These are phyloP conservation scores for Drosophila emarginata DNA, from an alignment of 2,888 invertebrate species.

Conservation along the genomic window DNA sequence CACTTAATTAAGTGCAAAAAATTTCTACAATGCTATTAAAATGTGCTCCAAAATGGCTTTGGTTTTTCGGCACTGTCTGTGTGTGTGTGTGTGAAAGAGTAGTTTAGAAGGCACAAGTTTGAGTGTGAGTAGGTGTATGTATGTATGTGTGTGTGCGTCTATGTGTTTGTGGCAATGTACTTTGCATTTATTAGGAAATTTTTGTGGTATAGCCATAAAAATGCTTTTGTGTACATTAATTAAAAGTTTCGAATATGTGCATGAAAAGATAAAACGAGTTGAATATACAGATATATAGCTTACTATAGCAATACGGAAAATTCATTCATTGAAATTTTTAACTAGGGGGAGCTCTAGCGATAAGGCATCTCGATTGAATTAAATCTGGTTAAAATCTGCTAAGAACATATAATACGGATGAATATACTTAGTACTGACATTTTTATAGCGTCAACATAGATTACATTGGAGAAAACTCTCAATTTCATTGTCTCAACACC, in stretches of 20 bases:
- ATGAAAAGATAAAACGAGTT: background rate
- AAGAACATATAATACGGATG: no score
- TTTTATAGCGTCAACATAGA: no score
- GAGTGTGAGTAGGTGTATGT: slow-evolving; percentile 26
- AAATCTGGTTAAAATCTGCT: no score
- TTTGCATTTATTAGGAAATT: slow-evolving; percentile 74
- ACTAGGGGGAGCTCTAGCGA: no score
- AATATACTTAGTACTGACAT: no score
- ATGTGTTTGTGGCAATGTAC: slow-evolving; percentile 60
- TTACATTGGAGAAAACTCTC: no score
- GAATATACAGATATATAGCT: slow-evolving; percentile 7
- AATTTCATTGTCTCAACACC: no score
- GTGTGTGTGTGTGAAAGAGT: slow-evolving; percentile 22
- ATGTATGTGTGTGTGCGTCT: slow-evolving; percentile 38
- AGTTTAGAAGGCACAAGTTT: slow-evolving; percentile 17
- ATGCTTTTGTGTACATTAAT: slow-evolving; percentile 65
- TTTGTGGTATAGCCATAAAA: slow-evolving; percentile 70
- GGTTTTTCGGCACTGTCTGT: slow-evolving; percentile 2
- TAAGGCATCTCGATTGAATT: no score
- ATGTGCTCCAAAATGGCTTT: slow-evolving; percentile 68
- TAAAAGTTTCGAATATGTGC: slow-evolving; percentile 16
- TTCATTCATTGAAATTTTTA: no score
- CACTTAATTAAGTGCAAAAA: slow-evolving; percentile 78
- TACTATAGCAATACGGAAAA: no score
- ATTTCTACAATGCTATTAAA: slow-evolving; percentile 75